phyloP scores from a whole-genome alignment of 2,888 invertebrate species.

The Carabus problematicus region DNA sequence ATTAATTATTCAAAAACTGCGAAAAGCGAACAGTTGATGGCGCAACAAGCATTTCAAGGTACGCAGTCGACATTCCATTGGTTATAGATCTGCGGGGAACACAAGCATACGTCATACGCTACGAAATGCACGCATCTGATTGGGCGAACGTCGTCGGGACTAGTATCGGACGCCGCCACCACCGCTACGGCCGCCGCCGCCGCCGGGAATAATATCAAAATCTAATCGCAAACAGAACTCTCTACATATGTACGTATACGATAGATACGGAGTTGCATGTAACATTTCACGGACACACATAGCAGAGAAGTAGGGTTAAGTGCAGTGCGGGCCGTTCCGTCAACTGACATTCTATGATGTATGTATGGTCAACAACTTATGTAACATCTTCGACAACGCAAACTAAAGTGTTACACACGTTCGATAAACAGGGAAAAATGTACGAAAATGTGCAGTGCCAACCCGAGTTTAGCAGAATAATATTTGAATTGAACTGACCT shows the following conservation, averaged over 20 bases:
- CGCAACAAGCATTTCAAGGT: slow-evolving; percentile 37
- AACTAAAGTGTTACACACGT: too few species aligned
- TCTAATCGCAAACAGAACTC: slow-evolving; percentile 23
- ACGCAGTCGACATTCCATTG: slow-evolving; percentile 34
- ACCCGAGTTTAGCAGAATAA: too few species aligned
- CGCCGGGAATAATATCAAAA: slow-evolving; percentile 23
- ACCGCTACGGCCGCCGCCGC: not conserved
- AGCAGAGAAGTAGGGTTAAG: too few species aligned
- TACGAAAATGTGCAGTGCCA: too few species aligned
- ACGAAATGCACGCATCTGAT: slow-evolving; percentile 26
- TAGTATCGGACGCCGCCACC: not conserved
- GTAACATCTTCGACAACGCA: too few species aligned
- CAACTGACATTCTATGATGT: too few species aligned
- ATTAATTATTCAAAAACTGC: slow-evolving; percentile 23
- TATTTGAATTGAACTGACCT: too few species aligned
- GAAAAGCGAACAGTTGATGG: slow-evolving; percentile 20
- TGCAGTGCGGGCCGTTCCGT: not conserved
- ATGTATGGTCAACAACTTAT: too few species aligned
- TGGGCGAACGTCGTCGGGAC: slow-evolving; percentile 31
- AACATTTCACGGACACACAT: not conserved
- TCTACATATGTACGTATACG: not conserved
- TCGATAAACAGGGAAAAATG: too few species aligned
- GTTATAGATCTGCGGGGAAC: slow-evolving; percentile 34
- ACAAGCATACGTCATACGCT: not conserved
- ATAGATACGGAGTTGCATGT: not conserved